Evolutionary conservation across 2,113 vertebrate species (phyloP), one percentile per base, ranked within the genome.

Genomic region (Polypterus bichir): DNA sequence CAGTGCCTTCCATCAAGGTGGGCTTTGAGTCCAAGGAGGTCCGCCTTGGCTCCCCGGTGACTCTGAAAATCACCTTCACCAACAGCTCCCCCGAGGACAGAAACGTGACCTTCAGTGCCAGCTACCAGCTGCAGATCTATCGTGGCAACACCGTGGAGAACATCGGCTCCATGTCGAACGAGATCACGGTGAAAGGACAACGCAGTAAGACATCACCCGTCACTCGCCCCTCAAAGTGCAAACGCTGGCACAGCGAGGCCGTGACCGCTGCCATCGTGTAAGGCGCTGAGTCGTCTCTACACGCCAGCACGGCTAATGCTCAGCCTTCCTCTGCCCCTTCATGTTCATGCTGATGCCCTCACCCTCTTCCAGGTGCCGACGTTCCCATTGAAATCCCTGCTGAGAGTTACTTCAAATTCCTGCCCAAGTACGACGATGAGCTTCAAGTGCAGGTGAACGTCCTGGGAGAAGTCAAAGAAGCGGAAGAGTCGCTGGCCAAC

Each of bases 51-150:
- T 64, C 69, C 7, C 74, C 81, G 2, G 59, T 83, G 5, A 69
- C 69, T 55, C 0, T 84, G 52, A 65, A 56, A 9, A 59, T 83
- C 59, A 56, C 46, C 0, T 59, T 79, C 55, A 67, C 64, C 61
- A 73, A 65, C 59, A 62, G 70, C 27, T 3, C 45, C 44, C 27
- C 70, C 5, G 65, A 66, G 3, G 47, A 1, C 10, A 73, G 74
- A 74, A 75, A 69, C 0, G 1, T 80, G 47, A 27, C 57, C 1
- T 48, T 83, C 5, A 6, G 0, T 0, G 65, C 76, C 46, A 77
- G 73, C 58, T 75, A 76, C 47, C 74, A 82, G 60, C 70, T 86
- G 47, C 83, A 84, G 64, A 62, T 66, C 46, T 85, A 83, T 2
- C 83, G 68, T 3, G 80, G 81, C 59, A 73, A 73, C 52, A 56